These are phyloP conservation scores for Antrozous pallidus DNA, from an alignment of 2,797 vertebrate species.

Conservation along the genomic window DNA sequence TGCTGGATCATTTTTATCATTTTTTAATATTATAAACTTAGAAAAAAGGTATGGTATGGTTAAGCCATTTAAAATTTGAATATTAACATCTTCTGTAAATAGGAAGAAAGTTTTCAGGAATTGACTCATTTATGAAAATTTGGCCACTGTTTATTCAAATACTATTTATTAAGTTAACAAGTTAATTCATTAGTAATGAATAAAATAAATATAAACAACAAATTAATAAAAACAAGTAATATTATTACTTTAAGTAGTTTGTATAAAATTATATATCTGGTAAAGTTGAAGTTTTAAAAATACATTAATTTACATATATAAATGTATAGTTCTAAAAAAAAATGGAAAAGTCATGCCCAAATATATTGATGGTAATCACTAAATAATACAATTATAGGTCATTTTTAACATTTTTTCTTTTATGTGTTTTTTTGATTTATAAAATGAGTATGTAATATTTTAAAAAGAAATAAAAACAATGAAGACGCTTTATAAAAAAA, in stretches of 20 bases:
- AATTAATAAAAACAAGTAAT: neutral
- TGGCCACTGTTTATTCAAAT: neutral
- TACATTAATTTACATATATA: neutral
- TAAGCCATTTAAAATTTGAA: neutral
- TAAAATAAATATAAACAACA: neutral
- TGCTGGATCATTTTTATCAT: neutral
- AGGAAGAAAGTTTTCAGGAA: neutral
- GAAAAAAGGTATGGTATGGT: neutral
- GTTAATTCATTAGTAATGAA: neutral
- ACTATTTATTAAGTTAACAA: constrained; percentile 1
- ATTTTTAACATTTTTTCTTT: constrained; percentile 1
- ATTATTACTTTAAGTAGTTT: neutral
- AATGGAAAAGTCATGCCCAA: neutral
- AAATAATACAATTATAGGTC: neutral
- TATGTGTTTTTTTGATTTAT: neutral
- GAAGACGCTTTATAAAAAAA: neutral
- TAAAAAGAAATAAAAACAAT: neutral
- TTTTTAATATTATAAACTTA: constrained; percentile 7
- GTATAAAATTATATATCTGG: neutral
- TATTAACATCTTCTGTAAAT: neutral
- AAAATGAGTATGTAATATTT: neutral
- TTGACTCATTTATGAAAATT: neutral
- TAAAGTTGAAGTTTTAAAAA: neutral
- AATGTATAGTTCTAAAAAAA: neutral
- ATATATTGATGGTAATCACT: neutral